These are phyloP conservation scores for Ramphastos sulfuratus DNA, from an alignment of 2,113 vertebrate species.

Conservation along the genomic window DNA sequence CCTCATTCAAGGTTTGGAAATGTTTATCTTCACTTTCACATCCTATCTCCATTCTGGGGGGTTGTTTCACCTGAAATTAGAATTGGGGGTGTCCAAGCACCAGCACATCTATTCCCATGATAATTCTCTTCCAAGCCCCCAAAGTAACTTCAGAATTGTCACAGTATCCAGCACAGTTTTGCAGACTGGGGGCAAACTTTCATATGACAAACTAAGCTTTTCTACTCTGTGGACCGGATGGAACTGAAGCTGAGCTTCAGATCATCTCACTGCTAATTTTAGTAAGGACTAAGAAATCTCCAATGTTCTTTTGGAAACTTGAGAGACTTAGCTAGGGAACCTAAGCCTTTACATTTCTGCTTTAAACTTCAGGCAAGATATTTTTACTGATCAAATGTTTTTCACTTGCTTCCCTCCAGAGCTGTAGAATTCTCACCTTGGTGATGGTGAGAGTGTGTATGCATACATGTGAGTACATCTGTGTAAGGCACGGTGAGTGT, in stretches of 20 bases:
- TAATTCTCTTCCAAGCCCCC: background rate
- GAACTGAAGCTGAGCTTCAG: background rate
- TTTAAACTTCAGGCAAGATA: background rate
- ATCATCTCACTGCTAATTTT: background rate
- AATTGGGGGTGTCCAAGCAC: background rate
- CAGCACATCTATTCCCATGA: background rate
- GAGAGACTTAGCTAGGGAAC: background rate
- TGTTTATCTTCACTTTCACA: background rate
- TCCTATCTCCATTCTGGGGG: background rate
- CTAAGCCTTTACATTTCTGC: background rate
- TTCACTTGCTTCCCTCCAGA: background rate
- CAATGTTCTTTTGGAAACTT: background rate
- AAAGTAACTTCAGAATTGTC: background rate
- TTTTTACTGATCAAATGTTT: conserved; percentile 23
- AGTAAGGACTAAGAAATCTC: background rate
- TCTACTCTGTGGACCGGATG: background rate
- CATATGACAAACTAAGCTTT: background rate
- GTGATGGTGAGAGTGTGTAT: background rate
- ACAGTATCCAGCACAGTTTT: background rate
- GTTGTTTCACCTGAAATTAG: background rate
- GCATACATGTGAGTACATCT: background rate
- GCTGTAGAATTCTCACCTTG: background rate
- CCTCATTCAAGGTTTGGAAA: background rate
- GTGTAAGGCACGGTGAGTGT: background rate
- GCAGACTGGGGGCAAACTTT: background rate